A percentile compares a stretch with the other conserved stretches of the same genome.
Conservation (phyloP, 2,888 invertebrate species). For the Amphipyra berbera region DNA sequence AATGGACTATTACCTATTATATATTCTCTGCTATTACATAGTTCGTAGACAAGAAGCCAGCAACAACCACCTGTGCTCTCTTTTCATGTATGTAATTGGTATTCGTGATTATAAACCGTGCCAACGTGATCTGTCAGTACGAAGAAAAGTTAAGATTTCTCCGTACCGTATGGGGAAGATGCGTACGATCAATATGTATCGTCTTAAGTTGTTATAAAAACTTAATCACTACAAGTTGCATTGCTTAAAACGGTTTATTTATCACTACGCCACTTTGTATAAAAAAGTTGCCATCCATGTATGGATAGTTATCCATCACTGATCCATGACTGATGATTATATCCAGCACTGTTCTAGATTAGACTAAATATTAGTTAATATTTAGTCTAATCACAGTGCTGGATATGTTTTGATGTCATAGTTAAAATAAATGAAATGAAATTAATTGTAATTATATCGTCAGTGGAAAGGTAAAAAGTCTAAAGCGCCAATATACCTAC, state of each 20-base stretch:
- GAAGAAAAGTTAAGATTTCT: conserved; percentile 40
- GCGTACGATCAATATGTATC: conserved; percentile 17
- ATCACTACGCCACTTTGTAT: not conserved
- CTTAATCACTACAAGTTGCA: not conserved
- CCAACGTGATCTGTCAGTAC: conserved; percentile 25
- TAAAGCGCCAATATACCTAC: too few species aligned
- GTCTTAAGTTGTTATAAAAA: conserved; percentile 25
- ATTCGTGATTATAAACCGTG: conserved; percentile 27
- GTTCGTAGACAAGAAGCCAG: conserved; percentile 35
- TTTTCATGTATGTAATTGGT: conserved; percentile 22
- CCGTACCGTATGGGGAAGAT: conserved; percentile 28
- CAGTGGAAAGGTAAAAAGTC: too few species aligned
- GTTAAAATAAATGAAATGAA: not conserved
- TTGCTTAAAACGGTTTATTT: conserved; percentile 11
- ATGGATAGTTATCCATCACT: too few species aligned
- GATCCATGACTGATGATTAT: too few species aligned
- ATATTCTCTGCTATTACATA: not conserved
- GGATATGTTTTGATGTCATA: not conserved
- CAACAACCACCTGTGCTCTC: conserved; percentile 24
- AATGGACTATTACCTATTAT: not conserved
- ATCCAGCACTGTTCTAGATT: too few species aligned
- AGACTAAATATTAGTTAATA: too few species aligned
- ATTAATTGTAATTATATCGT: too few species aligned
- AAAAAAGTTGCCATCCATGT: conserved; percentile 6
- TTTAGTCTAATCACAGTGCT: not conserved